Evolutionary conservation across 2,888 invertebrate species (phyloP).

Genomic region (Rosalia funebris): DNA sequence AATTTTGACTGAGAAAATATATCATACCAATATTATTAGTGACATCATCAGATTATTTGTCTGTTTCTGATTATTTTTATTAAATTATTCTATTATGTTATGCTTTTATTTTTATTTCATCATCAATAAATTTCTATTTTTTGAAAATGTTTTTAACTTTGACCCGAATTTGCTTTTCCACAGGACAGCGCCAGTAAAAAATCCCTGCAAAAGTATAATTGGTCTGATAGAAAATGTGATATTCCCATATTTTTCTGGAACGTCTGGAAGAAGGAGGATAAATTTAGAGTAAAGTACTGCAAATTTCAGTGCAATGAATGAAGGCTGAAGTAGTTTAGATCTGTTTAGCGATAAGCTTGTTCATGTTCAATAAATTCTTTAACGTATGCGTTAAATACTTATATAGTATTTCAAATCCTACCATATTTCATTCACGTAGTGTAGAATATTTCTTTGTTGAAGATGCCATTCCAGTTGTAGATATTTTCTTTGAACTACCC

Average conservation of each 20-base stretch:
- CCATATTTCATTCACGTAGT: background rate
- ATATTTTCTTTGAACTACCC: no score
- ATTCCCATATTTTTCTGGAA: slow-evolving; percentile 27
- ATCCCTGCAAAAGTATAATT: slow-evolving; percentile 19
- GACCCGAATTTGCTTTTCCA: slow-evolving; percentile 21
- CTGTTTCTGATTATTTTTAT: background rate
- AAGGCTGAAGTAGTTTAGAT: slow-evolving; percentile 3
- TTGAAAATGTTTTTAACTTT: slow-evolving; percentile 20
- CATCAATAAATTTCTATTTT: slow-evolving; percentile 27
- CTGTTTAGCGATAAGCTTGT: slow-evolving; percentile 12
- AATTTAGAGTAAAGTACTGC: slow-evolving; percentile 24
- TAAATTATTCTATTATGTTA: slow-evolving; percentile 10
- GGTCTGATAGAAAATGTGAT: slow-evolving; percentile 20
- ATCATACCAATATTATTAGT: background rate
- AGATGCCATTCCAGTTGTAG: no score
- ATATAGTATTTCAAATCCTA: slow-evolving; percentile 7
- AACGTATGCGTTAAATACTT: background rate
- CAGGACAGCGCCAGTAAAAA: slow-evolving; percentile 22
- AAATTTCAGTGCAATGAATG: slow-evolving; percentile 18
- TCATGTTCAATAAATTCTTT: slow-evolving; percentile 19
- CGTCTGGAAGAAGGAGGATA: slow-evolving; percentile 17
- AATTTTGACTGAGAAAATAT: background rate
- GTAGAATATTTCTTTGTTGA: background rate
- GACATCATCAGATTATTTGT: background rate
- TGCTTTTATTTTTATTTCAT: background rate